Base-by-base conservation (phyloP, 2,888 invertebrate species). In the Limnephilus lunatus region DNA sequence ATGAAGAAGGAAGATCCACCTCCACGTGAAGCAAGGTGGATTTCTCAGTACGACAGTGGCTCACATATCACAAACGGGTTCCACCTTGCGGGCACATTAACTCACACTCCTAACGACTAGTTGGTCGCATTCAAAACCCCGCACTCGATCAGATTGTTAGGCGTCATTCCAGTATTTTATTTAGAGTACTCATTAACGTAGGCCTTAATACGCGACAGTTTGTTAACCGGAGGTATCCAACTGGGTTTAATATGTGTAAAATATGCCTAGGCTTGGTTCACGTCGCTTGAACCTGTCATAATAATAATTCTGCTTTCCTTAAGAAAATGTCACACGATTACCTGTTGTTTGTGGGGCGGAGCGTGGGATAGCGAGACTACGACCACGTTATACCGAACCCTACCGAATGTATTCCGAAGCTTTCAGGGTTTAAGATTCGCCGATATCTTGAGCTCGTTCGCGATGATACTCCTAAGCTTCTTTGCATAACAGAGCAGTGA, bases 211-310 rank as follows among this genome's bases (percentile, higher is more conserved):
- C 90, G 92, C 92, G 92, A 92, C 92, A 93, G 93, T 93, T 92
- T 93, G 92, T 92, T 91, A 86, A 81, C 92, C 85, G 91, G 83
- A 89, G 92, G 85, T 91, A 85, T 90, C 93, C 92, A 91, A 91
- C 93, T 89, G 93, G 89, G 93, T 92, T 92, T 93, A 93, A 92
- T 93, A 92, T 92, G 93, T 93, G 92, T 93, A 93, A 93, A 90
- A 93, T 93, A 93, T 92, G 92, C 85, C 89, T 90, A 89, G 91
- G 89, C 92, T 91, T 89, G 89, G 89, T 91, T 91, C 93, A 90
- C 86, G 93, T 93, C 92, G 91, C 89, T 87, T 80, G 39, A 89
- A 80, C 88, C 90, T 81, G 91, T 93, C 68, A n/a, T 68, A 90
- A 89, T 92, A 91, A 93, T 93, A 92, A 93, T 85, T 92, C 91